These are phyloP conservation scores for Tillus elongatus DNA, from an alignment of 2,888 invertebrate species.

Conservation along the genomic window DNA sequence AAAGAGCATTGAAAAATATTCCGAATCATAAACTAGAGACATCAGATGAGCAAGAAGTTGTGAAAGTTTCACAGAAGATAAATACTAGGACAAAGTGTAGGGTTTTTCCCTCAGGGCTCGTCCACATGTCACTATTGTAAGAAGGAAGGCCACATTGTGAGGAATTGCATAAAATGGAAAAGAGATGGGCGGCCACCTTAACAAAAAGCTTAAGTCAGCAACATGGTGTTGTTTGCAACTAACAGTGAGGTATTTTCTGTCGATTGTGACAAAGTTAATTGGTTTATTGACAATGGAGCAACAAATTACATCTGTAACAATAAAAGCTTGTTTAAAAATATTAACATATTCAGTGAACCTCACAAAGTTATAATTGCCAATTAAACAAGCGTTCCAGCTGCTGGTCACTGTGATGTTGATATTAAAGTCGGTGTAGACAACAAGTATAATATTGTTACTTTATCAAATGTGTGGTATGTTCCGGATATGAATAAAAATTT, in stretches of 20 bases:
- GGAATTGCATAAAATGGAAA: conserved; percentile 14
- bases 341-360: conserved; percentile 8
- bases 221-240: no score
- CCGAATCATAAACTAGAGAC: conserved; percentile 4
- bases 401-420: no score
- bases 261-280: conserved; percentile 7
- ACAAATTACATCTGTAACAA: conserved; percentile 10
- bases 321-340: conserved; percentile 6
- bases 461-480: conserved; percentile 12
- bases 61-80: no score
- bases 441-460: no score
- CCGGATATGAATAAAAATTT: conserved; percentile 8
- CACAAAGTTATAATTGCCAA: conserved; percentile 10
- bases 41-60: not conserved
- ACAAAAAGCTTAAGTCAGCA: conserved; percentile 5
- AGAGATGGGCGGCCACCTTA: conserved; percentile 13
- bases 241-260: no score
- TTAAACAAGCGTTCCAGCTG: no score
- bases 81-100: no score
- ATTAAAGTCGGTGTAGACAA: no score
- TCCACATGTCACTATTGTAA: conserved; percentile 13
- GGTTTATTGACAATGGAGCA: conserved; percentile 15
- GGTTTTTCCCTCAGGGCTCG: conserved; percentile 9
- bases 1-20: conserved; percentile 11
- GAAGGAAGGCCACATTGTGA: conserved; percentile 11